Conservation (phyloP, 2,888 invertebrate species). For the Macrophya alboannulata region DNA sequence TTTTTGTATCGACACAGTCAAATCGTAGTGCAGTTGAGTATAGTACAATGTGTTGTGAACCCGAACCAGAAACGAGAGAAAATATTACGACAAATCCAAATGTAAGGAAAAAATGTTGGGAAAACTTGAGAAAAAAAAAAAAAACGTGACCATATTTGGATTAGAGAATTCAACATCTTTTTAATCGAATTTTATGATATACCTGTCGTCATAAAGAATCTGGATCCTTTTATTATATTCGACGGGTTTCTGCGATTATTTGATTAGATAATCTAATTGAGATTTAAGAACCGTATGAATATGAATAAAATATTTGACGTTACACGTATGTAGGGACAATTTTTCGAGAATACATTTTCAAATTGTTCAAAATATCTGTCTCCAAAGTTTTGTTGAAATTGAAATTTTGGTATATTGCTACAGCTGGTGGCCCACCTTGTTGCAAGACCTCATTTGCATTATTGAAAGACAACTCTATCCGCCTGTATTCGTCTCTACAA, state of each 20-base stretch:
- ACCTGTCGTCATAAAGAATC: not conserved
- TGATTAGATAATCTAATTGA: not conserved
- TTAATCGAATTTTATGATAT: not conserved
- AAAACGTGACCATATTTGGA: not conserved
- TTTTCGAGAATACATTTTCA: not conserved
- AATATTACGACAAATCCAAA: not conserved
- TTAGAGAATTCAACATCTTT: not conserved
- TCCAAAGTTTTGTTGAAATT: not conserved
- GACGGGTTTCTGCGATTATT: not conserved
- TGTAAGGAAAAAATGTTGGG: not conserved
- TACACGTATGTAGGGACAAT: not conserved
- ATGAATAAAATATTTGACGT: not conserved
- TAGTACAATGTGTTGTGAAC: not conserved
- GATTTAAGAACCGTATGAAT: not conserved
- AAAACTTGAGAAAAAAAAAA: not conserved
- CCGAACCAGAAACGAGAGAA: not conserved
- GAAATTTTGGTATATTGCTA: not conserved
- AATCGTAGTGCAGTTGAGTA: not conserved
- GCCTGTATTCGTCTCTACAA: not conserved
- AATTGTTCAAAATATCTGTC: not conserved
- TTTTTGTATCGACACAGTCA: not conserved
- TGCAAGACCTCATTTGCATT: not conserved
- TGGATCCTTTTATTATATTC: not conserved
- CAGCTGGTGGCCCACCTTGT: no score
- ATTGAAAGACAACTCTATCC: not conserved